phyloP scores from a whole-genome alignment of 2,113 vertebrate species.

The Lynx canadensis region DNA sequence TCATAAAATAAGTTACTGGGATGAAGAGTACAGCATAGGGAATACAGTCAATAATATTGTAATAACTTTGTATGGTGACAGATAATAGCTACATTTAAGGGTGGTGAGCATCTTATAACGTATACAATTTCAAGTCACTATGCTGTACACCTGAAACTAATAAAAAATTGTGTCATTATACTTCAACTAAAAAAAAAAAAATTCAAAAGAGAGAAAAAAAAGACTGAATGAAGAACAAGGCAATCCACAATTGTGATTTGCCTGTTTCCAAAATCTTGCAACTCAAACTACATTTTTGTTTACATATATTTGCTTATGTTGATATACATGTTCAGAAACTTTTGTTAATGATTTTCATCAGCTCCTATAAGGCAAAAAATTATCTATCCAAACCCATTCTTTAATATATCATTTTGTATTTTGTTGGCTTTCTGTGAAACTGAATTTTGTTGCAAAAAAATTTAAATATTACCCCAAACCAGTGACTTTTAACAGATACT shows the following conservation, averaged over 20 bases:
- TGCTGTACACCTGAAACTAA: neutral
- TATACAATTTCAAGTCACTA: neutral
- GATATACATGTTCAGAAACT: neutral
- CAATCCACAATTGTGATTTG: neutral
- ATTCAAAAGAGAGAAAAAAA: neutral
- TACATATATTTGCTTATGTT: neutral
- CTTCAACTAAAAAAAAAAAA: neutral
- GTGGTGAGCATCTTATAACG: neutral
- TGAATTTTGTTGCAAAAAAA: conserved; percentile 13
- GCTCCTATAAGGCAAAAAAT: neutral
- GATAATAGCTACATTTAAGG: neutral
- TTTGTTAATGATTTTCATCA: neutral
- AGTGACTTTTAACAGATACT: neutral
- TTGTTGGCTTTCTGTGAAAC: conserved; percentile 31
- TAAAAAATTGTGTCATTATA: neutral
- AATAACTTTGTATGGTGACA: neutral
- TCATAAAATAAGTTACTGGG: neutral
- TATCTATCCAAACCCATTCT: neutral
- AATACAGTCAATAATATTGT: neutral
- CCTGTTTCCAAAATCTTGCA: neutral
- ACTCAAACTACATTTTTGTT: conserved; percentile 34
- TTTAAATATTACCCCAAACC: neutral
- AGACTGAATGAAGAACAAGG: neutral
- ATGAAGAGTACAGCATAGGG: neutral
- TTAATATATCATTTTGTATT: conserved; percentile 29